Evolutionary conservation across 2,888 invertebrate species (phyloP).

Genomic region (Dasysyrphus tricinctus): DNA sequence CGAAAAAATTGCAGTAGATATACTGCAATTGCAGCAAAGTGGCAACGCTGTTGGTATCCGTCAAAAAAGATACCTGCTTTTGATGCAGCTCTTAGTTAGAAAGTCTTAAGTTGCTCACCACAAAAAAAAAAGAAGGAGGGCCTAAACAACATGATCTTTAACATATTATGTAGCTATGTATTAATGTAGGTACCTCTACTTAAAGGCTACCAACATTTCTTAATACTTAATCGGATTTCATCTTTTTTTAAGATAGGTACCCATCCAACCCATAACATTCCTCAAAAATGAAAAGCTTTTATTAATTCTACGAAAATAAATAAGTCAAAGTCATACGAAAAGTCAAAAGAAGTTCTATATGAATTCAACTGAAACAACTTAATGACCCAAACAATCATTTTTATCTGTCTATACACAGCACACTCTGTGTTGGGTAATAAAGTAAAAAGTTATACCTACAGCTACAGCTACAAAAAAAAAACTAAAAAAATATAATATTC

Average conservation of each 20-base stretch:
- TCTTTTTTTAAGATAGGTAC: constrained; percentile 2
- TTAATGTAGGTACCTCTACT: no score
- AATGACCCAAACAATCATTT: constrained; percentile 73
- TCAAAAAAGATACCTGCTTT: no score
- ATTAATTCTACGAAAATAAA: constrained; percentile 25
- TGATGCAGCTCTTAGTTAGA: no score
- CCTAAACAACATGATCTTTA: no score
- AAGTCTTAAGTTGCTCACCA: no score
- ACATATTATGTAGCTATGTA: no score
- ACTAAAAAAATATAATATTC: constrained; percentile 23
- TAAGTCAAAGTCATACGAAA: constrained; percentile 38
- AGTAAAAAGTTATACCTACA: constrained; percentile 10
- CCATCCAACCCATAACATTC: constrained; percentile 18
- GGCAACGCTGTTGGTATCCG: no score
- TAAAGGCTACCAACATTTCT: not conserved
- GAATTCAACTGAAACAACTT: constrained; percentile 72
- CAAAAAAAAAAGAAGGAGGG: no score
- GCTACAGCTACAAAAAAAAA: not conserved
- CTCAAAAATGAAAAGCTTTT: constrained; percentile 34
- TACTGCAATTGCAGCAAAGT: no score
- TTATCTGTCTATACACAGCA: constrained; percentile 52
- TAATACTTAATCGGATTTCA: not conserved
- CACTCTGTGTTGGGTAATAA: constrained; percentile 47
- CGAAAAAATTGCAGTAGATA: no score
- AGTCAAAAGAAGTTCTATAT: constrained; percentile 45